phyloP scores from a whole-genome alignment of 2,113 vertebrate genomes.

The Anas platyrhynchos region DNA sequence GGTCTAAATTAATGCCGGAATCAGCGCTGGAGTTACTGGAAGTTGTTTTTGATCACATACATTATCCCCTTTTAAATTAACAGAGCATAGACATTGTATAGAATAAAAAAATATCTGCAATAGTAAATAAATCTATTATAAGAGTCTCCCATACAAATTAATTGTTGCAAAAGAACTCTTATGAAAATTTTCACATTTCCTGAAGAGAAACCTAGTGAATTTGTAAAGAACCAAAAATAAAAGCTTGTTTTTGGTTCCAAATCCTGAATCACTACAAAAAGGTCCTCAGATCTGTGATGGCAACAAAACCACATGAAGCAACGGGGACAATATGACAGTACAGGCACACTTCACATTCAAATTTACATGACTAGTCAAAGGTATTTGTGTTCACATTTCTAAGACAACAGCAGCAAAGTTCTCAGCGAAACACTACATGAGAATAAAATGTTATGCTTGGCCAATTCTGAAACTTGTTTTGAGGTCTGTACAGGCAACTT shows the following conservation, averaged over 20 bases:
- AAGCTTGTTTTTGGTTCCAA: neutral
- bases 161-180: neutral
- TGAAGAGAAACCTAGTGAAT: neutral
- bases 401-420: slow-evolving; percentile 62
- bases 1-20: neutral
- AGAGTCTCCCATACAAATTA: neutral
- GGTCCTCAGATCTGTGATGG: neutral
- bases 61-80: neutral
- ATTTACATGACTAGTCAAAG: neutral
- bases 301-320: neutral
- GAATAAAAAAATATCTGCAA: neutral
- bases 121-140: neutral
- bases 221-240: neutral
- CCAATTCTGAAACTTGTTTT: slow-evolving; percentile 50
- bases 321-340: neutral
- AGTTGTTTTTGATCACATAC: neutral
- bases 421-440: slow-evolving; percentile 32
- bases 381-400: slow-evolving; percentile 25
- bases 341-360: neutral
- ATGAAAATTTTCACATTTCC: neutral
- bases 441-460: slow-evolving; percentile 67
- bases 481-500: slow-evolving; percentile 12
- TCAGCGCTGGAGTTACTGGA: neutral
- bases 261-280: fast-evolving
- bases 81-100: neutral